A percentile compares a stretch with the other conserved stretches of the same genome.
These are phyloP conservation scores for Dreissena polymorpha DNA, from an alignment of 1,140 invertebrate genomes.

Conservation along the genomic window DNA sequence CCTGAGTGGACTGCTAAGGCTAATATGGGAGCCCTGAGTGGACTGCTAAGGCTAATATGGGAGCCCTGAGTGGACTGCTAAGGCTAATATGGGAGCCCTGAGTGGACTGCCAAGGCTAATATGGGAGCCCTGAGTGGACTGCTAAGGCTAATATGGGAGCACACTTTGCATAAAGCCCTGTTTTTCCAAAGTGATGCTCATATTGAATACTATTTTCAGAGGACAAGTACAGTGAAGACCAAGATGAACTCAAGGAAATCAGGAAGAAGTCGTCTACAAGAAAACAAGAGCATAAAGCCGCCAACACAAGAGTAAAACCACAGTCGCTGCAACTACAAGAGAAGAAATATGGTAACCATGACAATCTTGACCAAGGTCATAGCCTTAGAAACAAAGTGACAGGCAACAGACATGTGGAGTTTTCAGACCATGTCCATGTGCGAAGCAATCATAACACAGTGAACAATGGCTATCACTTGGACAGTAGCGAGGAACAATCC, in stretches of 20 bases:
- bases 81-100: no score
- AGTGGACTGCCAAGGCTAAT: no score
- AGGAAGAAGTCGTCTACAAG: slow-evolving; percentile 21
- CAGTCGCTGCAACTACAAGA: slow-evolving; percentile 17
- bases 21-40: no score
- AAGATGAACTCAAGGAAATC: slow-evolving; percentile 1
- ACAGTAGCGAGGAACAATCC: slow-evolving; percentile 39
- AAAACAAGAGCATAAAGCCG: background rate
- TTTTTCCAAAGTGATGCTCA: no score
- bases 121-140: no score
- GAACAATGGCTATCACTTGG: slow-evolving; percentile 34
- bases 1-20: no score
- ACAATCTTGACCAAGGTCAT: background rate
- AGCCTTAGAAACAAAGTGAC: background rate
- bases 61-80: no score
- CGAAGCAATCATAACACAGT: slow-evolving; percentile 8
- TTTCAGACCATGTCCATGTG: slow-evolving; percentile 34
- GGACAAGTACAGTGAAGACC: slow-evolving; percentile 47
- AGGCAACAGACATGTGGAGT: slow-evolving; percentile 34
- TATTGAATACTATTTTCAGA: slow-evolving; percentile 19
- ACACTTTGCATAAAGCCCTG: no score
- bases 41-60: no score
- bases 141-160: no score
- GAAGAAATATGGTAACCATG: slow-evolving; percentile 39
- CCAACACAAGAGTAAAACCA: no score